These are phyloP conservation scores for Agriopis leucophaearia DNA, from an alignment of 2,888 invertebrate genomes.

Conservation along the genomic window DNA sequence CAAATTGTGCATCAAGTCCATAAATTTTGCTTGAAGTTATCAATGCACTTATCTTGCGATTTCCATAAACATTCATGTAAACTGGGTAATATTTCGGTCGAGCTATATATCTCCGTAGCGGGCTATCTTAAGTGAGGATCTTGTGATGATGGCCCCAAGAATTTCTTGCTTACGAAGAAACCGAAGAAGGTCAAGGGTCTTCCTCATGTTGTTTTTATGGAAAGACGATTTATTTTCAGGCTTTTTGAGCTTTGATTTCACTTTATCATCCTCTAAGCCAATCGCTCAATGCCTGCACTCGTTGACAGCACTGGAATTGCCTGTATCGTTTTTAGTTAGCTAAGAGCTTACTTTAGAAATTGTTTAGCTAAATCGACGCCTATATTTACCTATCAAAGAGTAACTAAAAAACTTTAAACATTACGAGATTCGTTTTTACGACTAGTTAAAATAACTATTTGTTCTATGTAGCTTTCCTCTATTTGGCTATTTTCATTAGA, in stretches of 20 bases:
- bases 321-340: too few species aligned
- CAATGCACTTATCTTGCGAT: slow-evolving; percentile 45
- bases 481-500: too few species aligned
- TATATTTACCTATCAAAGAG: too few species aligned
- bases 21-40: slow-evolving; percentile 42
- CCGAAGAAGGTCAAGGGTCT: slow-evolving; percentile 42
- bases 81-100: slow-evolving; percentile 44
- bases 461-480: too few species aligned
- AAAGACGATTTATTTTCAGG: slow-evolving; percentile 1
- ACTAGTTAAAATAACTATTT: too few species aligned
- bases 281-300: too few species aligned
- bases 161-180: slow-evolving; percentile 44
- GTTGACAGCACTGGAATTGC: too few species aligned
- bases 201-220: slow-evolving; percentile 40
- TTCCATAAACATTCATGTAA: slow-evolving; percentile 46
- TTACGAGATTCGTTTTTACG: too few species aligned
- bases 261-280: too few species aligned
- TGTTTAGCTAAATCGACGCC: too few species aligned
- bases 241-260: not conserved
- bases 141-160: slow-evolving; percentile 35
- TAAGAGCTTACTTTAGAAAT: too few species aligned
- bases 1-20: slow-evolving; percentile 24
- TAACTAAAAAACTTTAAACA: too few species aligned
- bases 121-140: slow-evolving; percentile 44
- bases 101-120: slow-evolving; percentile 44